phyloP scores from a whole-genome alignment of 2,888 invertebrate genomes.

The Artemia sinica region DNA sequence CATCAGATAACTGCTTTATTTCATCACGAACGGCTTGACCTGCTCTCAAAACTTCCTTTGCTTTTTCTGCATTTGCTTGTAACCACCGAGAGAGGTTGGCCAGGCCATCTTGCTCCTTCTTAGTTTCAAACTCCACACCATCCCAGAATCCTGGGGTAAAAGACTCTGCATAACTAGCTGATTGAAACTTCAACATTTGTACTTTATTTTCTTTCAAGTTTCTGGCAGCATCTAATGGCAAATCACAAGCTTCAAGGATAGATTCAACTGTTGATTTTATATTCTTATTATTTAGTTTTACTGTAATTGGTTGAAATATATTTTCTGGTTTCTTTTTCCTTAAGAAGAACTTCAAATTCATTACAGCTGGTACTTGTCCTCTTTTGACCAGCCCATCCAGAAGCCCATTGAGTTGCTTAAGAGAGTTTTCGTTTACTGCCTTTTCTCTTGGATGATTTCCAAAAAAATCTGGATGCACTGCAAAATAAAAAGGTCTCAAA shows the following conservation, averaged over 20 bases:
- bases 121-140: constrained; percentile 15
- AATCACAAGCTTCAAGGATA: not conserved
- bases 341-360: constrained; percentile 21
- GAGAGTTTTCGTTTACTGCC: constrained; percentile 75
- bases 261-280: constrained; percentile 8
- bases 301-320: not conserved
- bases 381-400: constrained; percentile 50
- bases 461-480: constrained; percentile 87
- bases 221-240: not conserved
- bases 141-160: not conserved
- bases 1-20: constrained; percentile 2
- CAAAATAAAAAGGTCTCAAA: constrained; percentile 79
- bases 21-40: constrained; percentile 12
- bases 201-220: not conserved
- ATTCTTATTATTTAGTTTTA: not conserved
- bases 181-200: not conserved
- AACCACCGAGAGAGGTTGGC: constrained; percentile 23
- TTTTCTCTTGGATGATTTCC: constrained; percentile 74
- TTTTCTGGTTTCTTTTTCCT: constrained; percentile 15
- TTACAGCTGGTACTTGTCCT: constrained; percentile 12
- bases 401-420: constrained; percentile 69
- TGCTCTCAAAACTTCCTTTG: constrained; percentile 41
- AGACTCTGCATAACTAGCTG: not conserved
- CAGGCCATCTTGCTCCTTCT: not conserved
- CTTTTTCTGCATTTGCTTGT: constrained; percentile 47